Conservation (phyloP, 2,797 vertebrate genomes). For the Eospalax fontanierii region DNA sequence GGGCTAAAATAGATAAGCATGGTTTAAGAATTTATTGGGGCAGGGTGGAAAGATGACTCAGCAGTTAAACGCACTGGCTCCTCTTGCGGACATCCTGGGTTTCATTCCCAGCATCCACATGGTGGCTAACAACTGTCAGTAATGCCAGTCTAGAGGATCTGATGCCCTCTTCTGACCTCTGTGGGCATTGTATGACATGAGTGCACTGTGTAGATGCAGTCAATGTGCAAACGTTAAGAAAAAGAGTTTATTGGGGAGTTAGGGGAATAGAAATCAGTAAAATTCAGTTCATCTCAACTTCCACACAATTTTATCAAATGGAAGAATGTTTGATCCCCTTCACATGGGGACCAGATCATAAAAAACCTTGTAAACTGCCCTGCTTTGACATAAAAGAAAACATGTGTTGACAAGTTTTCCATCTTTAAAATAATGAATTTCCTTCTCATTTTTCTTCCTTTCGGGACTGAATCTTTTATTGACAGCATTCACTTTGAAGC, state of each 20-base stretch:
- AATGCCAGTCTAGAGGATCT: no score
- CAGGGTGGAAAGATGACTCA: no score
- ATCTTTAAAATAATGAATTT: constrained; percentile 69
- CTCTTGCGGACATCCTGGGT: no score
- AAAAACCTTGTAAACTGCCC: constrained; percentile 10
- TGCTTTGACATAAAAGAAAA: constrained; percentile 70
- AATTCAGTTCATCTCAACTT: constrained; percentile 60
- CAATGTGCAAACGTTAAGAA: no score
- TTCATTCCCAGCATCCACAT: no score
- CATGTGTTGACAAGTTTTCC: constrained; percentile 16
- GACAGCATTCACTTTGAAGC: constrained; percentile 62
- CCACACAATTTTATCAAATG: constrained; percentile 26
- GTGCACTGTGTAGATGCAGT: no score
- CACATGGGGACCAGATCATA: constrained; percentile 46
- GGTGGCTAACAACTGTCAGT: no score
- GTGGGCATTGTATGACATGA: no score
- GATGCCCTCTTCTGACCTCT: no score
- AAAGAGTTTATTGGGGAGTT: no score
- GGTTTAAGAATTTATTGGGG: constrained; percentile 48
- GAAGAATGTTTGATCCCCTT: constrained; percentile 67
- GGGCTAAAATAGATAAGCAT: constrained; percentile 26
- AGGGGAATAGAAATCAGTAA: constrained; percentile 41
- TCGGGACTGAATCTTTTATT: neutral
- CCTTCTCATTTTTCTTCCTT: constrained; percentile 71
- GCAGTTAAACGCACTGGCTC: no score